These are phyloP conservation scores for Stenopsyche tienmushanensis DNA, from an alignment of 1,140 invertebrate genomes.

Conservation along the genomic window DNA sequence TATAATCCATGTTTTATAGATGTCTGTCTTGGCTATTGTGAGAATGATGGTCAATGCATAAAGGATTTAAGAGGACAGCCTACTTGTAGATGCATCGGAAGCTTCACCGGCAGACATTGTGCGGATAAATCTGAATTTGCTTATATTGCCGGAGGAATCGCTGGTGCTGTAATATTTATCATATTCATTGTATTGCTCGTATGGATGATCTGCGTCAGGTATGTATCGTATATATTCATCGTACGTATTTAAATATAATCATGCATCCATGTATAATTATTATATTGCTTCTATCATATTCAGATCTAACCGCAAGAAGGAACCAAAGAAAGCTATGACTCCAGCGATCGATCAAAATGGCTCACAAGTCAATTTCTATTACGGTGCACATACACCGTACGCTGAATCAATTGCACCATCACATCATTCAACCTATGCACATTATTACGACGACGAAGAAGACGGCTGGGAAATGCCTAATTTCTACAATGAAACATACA, in stretches of 20 bases:
- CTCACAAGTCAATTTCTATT: constrained; percentile 94
- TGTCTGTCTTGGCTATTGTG: constrained; percentile 83
- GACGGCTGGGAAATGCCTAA: constrained; percentile 97
- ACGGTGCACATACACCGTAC: constrained; percentile 86
- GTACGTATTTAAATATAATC: not conserved
- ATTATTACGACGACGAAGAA: constrained; percentile 94
- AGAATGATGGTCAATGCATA: constrained; percentile 89
- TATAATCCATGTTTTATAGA: constrained; percentile 57
- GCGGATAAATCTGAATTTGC: constrained; percentile 91
- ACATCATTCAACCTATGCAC: constrained; percentile 92
- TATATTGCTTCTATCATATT: constrained; percentile 19
- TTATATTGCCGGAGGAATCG: constrained; percentile 91
- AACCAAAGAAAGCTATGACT: constrained; percentile 84
- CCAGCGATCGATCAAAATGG: constrained; percentile 85
- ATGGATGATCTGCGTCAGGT: constrained; percentile 96
- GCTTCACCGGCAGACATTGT: constrained; percentile 89
- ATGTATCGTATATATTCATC: constrained; percentile 31
- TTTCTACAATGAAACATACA: constrained; percentile 95
- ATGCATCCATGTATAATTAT: not conserved
- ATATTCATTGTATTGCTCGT: constrained; percentile 90
- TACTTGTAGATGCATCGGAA: constrained; percentile 84
- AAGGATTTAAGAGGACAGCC: constrained; percentile 83
- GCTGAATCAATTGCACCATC: constrained; percentile 93
- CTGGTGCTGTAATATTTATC: constrained; percentile 86
- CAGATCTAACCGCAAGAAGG: constrained; percentile 76